Conservation (phyloP, 2,113 vertebrate species). For the Hyperopisus bebe region DNA sequence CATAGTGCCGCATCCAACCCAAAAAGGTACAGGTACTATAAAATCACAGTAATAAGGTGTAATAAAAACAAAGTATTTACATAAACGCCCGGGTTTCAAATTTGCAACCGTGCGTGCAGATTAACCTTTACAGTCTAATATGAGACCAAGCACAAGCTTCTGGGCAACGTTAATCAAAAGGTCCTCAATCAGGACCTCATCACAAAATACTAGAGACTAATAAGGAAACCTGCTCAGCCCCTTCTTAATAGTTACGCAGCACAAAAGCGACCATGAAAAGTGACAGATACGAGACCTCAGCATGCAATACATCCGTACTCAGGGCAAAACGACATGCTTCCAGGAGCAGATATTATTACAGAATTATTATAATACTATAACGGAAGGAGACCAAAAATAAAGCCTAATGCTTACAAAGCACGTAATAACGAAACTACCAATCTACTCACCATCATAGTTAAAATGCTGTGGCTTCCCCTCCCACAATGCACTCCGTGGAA, state of each 20-base stretch:
- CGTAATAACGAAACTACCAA: background rate
- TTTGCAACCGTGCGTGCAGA: background rate
- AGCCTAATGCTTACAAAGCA: background rate
- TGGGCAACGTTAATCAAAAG: background rate
- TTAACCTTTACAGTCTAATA: background rate
- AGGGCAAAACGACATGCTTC: background rate
- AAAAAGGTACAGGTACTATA: background rate
- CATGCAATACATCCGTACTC: background rate
- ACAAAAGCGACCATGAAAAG: background rate
- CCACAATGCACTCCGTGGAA: background rate
- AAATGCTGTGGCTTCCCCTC: background rate
- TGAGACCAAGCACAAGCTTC: background rate
- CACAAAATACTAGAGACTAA: background rate
- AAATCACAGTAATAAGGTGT: background rate
- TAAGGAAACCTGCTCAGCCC: background rate
- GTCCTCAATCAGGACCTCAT: background rate
- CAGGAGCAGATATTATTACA: background rate
- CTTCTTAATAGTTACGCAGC: background rate
- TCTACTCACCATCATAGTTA: background rate
- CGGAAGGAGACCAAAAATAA: background rate
- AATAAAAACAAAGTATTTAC: background rate
- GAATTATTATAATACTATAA: background rate
- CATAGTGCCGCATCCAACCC: background rate
- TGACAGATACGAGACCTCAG: background rate
- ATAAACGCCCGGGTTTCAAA: background rate